Evolutionary conservation across 2,113 vertebrate species (phyloP), one percentile per base, ranked within the genome.

Genomic region (Oreochromis tanganicae): DNA sequence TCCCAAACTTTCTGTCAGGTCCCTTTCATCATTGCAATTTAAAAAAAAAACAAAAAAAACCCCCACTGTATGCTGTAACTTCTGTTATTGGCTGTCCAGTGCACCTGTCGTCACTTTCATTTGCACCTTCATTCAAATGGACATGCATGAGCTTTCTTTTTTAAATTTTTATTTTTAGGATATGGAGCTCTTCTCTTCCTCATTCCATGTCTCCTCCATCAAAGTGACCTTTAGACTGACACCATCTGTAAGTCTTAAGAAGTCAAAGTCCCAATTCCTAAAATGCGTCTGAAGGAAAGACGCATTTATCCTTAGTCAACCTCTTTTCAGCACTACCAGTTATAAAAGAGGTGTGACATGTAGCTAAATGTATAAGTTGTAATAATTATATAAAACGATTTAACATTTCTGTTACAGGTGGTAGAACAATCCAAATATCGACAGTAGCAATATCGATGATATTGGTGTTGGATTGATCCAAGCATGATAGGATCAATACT

Each of bases 11-110:
- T 0, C 36, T 43, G 19, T 24, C 38, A 43, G 13, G 66, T 71
- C 7, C n/a, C 61, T 38, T 36, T 66, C 32, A n/a, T 36, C 34
- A 0, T 0, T 13, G 6, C 61, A n/a, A 66, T 38, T 61, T 0
- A 2, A 6, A 34, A 19, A 34, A 19, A 2, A 4, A n/a, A n/a
- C n/a, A 66, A 38, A n/a, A 66, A n/a, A 66, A 1, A 36, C 32
- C n/a, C 24, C 24, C 57, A 63, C 5, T 63, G 59, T 11, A 36
- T n/a, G 17, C 32, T 63, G 16, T 63, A 19, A 11, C 32, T 36
- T 41, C 32, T 68, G 38, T 43, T 16, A 21, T 1, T 71, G 66
- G 12, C 38, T 43, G 38, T 46, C 9, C 68, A 73, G 21, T 17
- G 4, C 38, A 73, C 68, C 41, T 73, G 41, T 17, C 2, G 2